Evolutionary conservation across 2,797 vertebrate species (phyloP).

Genomic region (Gouania willdenowi): DNA sequence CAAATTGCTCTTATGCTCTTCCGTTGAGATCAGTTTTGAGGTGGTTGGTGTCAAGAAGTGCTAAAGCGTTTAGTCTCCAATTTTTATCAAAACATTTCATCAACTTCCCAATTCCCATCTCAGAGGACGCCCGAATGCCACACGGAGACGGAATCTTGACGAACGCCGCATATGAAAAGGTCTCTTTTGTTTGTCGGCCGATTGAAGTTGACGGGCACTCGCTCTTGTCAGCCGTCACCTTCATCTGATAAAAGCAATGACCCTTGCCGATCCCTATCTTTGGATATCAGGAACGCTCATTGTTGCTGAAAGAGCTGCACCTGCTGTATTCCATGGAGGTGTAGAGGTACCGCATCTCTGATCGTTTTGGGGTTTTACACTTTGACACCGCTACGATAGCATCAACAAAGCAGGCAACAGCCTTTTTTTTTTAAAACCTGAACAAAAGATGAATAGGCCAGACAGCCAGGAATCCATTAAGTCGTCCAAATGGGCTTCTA

Average conservation of each 20-base stretch:
- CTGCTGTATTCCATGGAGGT: slow-evolving; percentile 35
- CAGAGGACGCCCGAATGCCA: slow-evolving; percentile 3
- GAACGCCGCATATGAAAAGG: slow-evolving; percentile 25
- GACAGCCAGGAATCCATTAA: no score
- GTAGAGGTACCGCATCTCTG: slow-evolving; percentile 8
- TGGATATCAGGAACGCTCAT: slow-evolving; percentile 48
- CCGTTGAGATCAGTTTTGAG: no score
- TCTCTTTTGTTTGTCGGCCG: slow-evolving; percentile 48
- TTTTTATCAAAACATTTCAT: no score
- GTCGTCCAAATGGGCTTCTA: no score
- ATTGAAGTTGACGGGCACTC: slow-evolving; percentile 37
- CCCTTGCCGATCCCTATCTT: slow-evolving; percentile 60
- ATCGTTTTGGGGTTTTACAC: slow-evolving; percentile 47
- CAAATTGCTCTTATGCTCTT: no score
- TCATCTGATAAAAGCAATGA: slow-evolving; percentile 70
- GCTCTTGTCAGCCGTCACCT: slow-evolving; percentile 58
- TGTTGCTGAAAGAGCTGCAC: slow-evolving; percentile 38
- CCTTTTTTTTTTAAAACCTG: slow-evolving; percentile 26
- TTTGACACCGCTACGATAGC: slow-evolving; percentile 35
- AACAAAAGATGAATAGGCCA: slow-evolving; percentile 31
- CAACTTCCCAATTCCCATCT: neutral
- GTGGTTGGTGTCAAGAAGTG: no score
- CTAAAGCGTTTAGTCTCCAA: no score
- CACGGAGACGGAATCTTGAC: slow-evolving; percentile 20
- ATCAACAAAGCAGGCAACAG: slow-evolving; percentile 32